A percentile compares a stretch with the other conserved stretches of the same genome.
Conservation (phyloP, 2,888 invertebrate species). For the Drosophila siamana region DNA sequence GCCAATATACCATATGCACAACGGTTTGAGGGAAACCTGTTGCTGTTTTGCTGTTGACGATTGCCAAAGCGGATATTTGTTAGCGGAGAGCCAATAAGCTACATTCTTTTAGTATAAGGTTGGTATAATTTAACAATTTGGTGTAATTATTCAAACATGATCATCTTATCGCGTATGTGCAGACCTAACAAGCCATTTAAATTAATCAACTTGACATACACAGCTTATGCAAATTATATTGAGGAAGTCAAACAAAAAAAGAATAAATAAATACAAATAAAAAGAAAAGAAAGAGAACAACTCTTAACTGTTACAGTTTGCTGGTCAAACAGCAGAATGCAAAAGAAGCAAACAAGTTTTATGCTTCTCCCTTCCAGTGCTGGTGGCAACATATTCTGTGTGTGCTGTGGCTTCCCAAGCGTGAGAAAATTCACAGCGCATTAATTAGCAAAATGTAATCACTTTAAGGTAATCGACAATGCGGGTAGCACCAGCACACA, state of each 20-base stretch:
- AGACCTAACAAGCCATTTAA: conserved; percentile 44
- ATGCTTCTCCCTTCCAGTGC: not conserved
- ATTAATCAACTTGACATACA: conserved; percentile 61
- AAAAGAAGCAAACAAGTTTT: conserved; percentile 48
- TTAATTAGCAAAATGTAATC: conserved; percentile 70
- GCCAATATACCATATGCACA: not conserved
- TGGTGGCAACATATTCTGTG: conserved; percentile 1
- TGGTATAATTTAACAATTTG: conserved; percentile 48
- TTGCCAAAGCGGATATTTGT: conserved; percentile 34
- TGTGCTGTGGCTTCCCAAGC: conserved; percentile 38
- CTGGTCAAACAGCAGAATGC: conserved; percentile 23
- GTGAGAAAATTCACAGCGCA: conserved; percentile 75
- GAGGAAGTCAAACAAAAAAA: conserved; percentile 58
- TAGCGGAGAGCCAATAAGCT: conserved; percentile 12
- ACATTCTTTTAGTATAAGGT: conserved; percentile 41
- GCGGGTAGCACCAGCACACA: conserved; percentile 32
- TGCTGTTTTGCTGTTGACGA: conserved; percentile 41
- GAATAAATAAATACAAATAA: too few relatives aligned
- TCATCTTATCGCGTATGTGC: conserved; percentile 39
- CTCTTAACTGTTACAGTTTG: conserved; percentile 58
- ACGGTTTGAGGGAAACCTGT: conserved; percentile 46
- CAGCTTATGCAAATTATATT: conserved; percentile 69
- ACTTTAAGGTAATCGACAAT: conserved; percentile 65
- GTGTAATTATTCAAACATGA: conserved; percentile 37
- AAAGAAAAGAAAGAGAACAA: conserved; percentile 6